These are phyloP conservation scores for Bryconaethiops microstoma DNA, from an alignment of 2,797 vertebrate genomes.

Conservation along the genomic window DNA sequence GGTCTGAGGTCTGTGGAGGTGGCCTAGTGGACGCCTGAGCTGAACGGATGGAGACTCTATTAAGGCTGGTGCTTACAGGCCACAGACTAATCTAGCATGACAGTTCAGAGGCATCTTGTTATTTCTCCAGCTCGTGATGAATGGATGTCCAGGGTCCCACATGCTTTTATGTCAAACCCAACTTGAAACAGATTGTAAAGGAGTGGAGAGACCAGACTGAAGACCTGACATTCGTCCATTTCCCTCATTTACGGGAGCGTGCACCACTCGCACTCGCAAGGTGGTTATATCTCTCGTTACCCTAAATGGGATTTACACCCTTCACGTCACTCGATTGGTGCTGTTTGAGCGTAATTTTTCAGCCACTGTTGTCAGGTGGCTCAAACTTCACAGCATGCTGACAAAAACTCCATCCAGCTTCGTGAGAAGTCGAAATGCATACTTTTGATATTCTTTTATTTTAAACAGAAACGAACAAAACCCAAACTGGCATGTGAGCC, in stretches of 20 bases:
- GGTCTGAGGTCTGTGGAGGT: constrained; percentile 72
- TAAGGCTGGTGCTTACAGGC: constrained; percentile 80
- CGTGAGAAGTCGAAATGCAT: too few species aligned
- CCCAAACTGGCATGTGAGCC: too few species aligned
- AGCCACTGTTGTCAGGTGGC: too few species aligned
- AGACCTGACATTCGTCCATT: constrained; percentile 63
- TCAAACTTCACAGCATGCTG: too few species aligned
- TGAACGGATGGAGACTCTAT: constrained; percentile 77
- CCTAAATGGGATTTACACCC: not conserved
- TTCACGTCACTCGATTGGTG: not conserved
- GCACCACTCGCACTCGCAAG: not conserved
- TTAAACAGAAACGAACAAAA: too few species aligned
- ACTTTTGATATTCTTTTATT: too few species aligned
- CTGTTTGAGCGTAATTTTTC: too few species aligned
- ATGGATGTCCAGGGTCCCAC: constrained; percentile 74
- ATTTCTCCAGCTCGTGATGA: constrained; percentile 80
- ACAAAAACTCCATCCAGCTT: too few species aligned
- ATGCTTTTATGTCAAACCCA: constrained; percentile 79
- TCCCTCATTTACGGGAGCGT: constrained; percentile 59
- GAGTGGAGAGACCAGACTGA: constrained; percentile 74
- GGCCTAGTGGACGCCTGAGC: constrained; percentile 74
- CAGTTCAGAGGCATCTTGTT: constrained; percentile 83
- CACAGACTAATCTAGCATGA: constrained; percentile 82
- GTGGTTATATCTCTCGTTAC: not conserved
- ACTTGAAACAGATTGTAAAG: constrained; percentile 81